Evolutionary conservation across 53 echinoderm and acorn worm species (phyloP).

Genomic region (Glandiceps talaboti): DNA sequence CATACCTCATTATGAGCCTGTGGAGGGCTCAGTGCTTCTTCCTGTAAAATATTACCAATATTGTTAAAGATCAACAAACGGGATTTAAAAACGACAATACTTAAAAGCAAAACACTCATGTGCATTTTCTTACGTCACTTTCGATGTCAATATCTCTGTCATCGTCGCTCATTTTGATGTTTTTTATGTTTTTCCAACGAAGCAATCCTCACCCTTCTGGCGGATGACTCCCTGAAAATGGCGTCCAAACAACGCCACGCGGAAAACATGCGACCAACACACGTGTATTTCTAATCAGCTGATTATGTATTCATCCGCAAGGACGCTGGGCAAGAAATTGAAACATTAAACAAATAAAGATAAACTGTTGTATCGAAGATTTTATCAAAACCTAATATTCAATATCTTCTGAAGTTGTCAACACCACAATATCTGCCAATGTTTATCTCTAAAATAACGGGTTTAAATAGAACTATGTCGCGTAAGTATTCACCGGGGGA

Average conservation of each 20-base stretch:
- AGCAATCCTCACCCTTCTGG: background rate
- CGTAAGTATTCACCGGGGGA: too few species aligned
- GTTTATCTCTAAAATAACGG: too few species aligned
- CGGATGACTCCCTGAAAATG: conserved; percentile 14
- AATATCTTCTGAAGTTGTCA: too few species aligned
- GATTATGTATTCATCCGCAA: background rate
- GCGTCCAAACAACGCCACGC: conserved; percentile 45
- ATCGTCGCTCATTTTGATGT: conserved; percentile 63
- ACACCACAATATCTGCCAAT: too few species aligned
- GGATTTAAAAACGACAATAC: background rate
- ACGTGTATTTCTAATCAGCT: background rate
- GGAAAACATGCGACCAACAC: conserved; percentile 22
- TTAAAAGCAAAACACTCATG: background rate
- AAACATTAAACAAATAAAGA: too few species aligned
- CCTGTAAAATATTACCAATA: background rate
- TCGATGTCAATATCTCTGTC: conserved; percentile 72
- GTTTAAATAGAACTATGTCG: too few species aligned
- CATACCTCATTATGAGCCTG: background rate
- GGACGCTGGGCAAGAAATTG: too few species aligned
- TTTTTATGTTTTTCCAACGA: too few species aligned
- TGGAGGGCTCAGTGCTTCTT: background rate
- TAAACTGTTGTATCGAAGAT: too few species aligned
- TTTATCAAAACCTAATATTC: too few species aligned
- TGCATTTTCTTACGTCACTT: conserved; percentile 48
- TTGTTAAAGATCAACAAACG: background rate